Conservation (phyloP, 2,888 invertebrate species). For the Spilarctia lutea region DNA sequence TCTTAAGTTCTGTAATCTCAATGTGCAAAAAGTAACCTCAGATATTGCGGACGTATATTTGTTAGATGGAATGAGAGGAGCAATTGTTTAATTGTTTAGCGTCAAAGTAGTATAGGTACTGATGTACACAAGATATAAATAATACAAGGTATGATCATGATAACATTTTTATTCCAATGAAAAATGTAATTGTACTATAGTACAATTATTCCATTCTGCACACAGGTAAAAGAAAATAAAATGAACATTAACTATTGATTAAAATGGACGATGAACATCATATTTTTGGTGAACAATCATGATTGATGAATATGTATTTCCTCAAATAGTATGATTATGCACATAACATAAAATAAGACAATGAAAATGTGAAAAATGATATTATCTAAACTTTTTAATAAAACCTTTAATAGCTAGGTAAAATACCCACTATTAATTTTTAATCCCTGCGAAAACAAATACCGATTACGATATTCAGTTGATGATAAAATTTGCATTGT, state of each 20-base stretch:
- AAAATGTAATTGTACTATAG: constrained; percentile 41
- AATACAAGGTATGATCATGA: constrained; percentile 43
- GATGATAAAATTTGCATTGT: constrained; percentile 33
- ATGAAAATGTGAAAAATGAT: constrained; percentile 49
- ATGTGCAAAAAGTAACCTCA: too few species aligned
- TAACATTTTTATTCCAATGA: constrained; percentile 56
- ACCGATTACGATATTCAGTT: constrained; percentile 35
- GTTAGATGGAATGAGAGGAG: too few species aligned
- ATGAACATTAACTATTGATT: constrained; percentile 42
- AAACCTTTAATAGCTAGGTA: constrained; percentile 34
- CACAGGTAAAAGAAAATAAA: constrained; percentile 35
- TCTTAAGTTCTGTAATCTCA: too few species aligned
- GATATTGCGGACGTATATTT: too few species aligned
- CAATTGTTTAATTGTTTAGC: too few species aligned
- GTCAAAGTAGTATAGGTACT: too few species aligned
- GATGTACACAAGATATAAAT: constrained; percentile 12
- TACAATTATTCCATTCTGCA: constrained; percentile 33
- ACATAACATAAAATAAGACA: constrained; percentile 30
- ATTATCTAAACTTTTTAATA: constrained; percentile 44
- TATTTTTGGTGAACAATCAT: constrained; percentile 33
- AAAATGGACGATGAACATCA: constrained; percentile 31
- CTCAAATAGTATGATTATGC: constrained; percentile 32
- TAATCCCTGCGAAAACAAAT: constrained; percentile 32
- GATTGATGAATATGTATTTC: constrained; percentile 25
- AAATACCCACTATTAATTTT: constrained; percentile 32